Conservation (phyloP, 2,797 vertebrate genomes). For the Oceanodroma leucorhoa region DNA sequence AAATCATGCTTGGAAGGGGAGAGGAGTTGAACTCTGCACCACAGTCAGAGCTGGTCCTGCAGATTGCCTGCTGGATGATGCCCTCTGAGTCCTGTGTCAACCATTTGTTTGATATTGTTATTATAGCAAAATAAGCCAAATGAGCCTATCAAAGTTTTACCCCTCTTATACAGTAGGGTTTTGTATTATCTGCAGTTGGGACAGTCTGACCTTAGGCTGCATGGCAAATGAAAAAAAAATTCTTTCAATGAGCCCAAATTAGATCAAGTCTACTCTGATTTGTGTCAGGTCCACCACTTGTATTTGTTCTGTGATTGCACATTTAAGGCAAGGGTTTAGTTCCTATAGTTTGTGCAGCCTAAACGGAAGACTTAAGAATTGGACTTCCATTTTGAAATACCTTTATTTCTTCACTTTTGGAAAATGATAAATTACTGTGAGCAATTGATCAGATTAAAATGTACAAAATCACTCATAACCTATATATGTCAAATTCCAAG, state of each 20-base stretch:
- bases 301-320: background rate
- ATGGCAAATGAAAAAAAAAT: background rate
- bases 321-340: background rate
- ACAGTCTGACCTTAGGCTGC: background rate
- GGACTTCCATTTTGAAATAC: background rate
- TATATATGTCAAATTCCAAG: conserved; percentile 46
- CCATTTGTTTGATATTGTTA: background rate
- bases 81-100: background rate
- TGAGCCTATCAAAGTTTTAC: background rate
- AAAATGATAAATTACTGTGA: conserved; percentile 5
- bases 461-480: conserved; percentile 41
- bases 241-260: background rate
- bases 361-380: background rate
- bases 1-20: background rate
- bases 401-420: conserved; percentile 24
- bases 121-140: background rate
- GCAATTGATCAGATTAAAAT: conserved; percentile 28
- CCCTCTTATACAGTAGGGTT: background rate
- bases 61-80: background rate
- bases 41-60: background rate
- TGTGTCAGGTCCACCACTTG: background rate
- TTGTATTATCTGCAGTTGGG: background rate
- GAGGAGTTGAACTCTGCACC: background rate
- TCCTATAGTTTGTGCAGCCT: background rate
- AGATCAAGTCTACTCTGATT: background rate